These are phyloP conservation scores for Astropecten irregularis DNA, from an alignment of 53 echinoderm and acorn worm genomes.

Conservation along the genomic window DNA sequence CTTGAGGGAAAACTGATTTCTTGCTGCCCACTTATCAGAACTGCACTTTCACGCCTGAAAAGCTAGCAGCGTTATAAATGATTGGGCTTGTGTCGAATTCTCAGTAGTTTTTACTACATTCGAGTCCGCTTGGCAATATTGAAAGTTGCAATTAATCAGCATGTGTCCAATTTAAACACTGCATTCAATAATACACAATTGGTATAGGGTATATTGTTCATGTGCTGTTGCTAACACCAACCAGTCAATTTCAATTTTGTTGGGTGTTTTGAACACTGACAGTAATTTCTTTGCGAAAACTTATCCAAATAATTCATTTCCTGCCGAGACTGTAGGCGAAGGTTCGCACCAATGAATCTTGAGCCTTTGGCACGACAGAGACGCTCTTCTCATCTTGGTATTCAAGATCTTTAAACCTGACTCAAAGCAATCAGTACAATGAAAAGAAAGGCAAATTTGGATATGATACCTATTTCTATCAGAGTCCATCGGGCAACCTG, in stretches of 20 bases:
- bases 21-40: background rate
- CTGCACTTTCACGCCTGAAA: background rate
- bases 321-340: conserved; percentile 29
- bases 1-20: background rate
- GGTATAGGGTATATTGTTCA: background rate
- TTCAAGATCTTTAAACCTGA: conserved; percentile 20
- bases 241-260: conserved; percentile 46
- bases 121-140: conserved; percentile 8
- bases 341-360: conserved; percentile 25
- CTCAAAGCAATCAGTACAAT: conserved; percentile 42
- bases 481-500: conserved; percentile 16
- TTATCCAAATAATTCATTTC: conserved; percentile 54
- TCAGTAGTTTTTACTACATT: background rate
- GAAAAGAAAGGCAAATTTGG: conserved; percentile 31
- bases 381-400: background rate
- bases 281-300: conserved; percentile 42
- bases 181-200: conserved; percentile 17
- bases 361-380: background rate
- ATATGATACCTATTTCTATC: conserved; percentile 31
- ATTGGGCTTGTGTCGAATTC: conserved; percentile 7
- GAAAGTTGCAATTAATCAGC: conserved; percentile 45
- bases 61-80: conserved; percentile 4
- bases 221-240: no score
- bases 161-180: conserved; percentile 20
- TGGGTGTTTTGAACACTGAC: conserved; percentile 39